phyloP scores from a whole-genome alignment of 2,888 invertebrate species.

The Tanypteryx hageni region DNA sequence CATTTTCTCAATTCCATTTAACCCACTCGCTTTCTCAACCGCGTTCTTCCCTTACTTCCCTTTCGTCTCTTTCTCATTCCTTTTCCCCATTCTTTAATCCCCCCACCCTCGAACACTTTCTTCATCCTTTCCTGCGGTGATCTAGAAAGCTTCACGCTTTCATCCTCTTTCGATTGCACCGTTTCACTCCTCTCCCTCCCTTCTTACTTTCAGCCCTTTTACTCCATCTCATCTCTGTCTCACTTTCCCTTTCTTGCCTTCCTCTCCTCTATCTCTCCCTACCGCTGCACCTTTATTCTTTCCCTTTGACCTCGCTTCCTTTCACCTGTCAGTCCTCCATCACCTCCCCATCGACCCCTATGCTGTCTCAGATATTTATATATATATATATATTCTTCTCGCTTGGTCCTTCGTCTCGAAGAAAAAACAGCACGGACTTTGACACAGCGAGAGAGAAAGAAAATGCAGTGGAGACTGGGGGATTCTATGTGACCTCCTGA shows the following conservation, averaged over 20 bases:
- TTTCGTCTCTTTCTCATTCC: too few species aligned
- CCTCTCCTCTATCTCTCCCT: background rate
- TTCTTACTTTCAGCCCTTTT: background rate
- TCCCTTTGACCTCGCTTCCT: slow-evolving; percentile 12
- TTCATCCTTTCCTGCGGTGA: too few species aligned
- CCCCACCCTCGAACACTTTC: too few species aligned
- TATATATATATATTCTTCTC: background rate
- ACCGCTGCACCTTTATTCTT: slow-evolving; percentile 13
- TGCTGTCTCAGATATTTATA: background rate
- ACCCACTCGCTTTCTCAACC: too few species aligned
- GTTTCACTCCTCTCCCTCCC: too few species aligned
- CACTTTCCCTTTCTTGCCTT: background rate
- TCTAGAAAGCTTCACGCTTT: too few species aligned
- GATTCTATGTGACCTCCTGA: background rate
- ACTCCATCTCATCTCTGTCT: background rate
- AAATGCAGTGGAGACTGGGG: background rate
- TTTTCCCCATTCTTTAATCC: too few species aligned
- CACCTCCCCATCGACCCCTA: slow-evolving; percentile 49
- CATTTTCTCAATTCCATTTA: too few species aligned
- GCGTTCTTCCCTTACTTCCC: too few species aligned
- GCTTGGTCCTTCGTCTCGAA: background rate
- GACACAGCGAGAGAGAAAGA: background rate
- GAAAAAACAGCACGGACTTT: background rate
- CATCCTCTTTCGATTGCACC: too few species aligned
- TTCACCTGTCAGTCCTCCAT: slow-evolving; percentile 12